These are phyloP conservation scores for Corythornis vintsioides DNA, from an alignment of 2,113 vertebrate species.

Conservation along the genomic window DNA sequence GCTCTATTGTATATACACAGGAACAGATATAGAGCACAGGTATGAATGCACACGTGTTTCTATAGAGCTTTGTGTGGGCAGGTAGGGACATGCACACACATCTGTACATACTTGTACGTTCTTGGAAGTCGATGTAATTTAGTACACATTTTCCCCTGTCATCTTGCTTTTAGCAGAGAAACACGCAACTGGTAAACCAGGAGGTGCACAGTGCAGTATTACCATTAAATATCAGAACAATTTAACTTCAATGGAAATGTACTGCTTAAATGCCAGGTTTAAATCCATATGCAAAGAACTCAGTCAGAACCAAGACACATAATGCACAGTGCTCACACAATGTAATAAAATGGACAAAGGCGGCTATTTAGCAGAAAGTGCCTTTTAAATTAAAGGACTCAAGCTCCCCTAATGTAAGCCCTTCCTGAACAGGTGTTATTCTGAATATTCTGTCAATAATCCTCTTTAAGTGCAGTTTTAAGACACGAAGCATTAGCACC, in stretches of 20 bases:
- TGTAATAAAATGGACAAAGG: conserved; percentile 34
- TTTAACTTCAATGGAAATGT: conserved; percentile 30
- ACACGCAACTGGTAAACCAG: not conserved
- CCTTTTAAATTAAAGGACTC: conserved; percentile 61
- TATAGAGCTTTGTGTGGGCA: not conserved
- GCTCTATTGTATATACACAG: conserved; percentile 56
- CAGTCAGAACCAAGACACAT: conserved; percentile 19
- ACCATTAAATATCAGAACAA: not conserved
- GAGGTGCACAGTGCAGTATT: not conserved
- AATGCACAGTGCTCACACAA: not conserved
- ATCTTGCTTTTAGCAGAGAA: conserved; percentile 28
- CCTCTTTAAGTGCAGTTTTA: conserved; percentile 67
- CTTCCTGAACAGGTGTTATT: conserved; percentile 58
- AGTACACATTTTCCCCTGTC: not conserved
- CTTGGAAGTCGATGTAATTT: not conserved
- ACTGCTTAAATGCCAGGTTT: conserved; percentile 40
- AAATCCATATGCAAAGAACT: conserved; percentile 40
- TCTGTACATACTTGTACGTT: not conserved
- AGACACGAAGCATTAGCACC: conserved; percentile 61
- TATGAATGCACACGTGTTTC: not conserved
- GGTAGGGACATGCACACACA: not conserved
- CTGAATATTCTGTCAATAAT: conserved; percentile 50
- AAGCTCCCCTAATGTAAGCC: conserved; percentile 45
- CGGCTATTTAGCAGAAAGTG: conserved; percentile 61
- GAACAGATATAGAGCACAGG: conserved; percentile 21